Base-by-base conservation (phyloP, 2,888 invertebrate genomes). In the Acrobasis suavella region DNA sequence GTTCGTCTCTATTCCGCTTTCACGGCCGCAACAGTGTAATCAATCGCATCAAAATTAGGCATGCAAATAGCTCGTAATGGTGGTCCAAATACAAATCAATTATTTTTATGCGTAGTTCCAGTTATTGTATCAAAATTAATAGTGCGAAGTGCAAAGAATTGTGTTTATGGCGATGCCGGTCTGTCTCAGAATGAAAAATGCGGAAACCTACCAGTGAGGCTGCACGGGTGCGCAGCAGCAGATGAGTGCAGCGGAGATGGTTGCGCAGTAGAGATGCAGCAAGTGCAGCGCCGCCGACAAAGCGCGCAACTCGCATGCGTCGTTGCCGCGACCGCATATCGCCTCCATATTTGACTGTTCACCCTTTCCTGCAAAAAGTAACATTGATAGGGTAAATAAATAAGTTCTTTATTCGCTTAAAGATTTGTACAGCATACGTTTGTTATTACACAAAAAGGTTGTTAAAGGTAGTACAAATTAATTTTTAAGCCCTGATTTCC, bases 191-290 rank as follows among this genome's bases (percentile, higher is more conserved):
- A 32, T 32, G 32, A 32, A n/a, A n/a, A n/a, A n/a, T n/a, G n/a
- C n/a, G n/a, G n/a, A n/a, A 32, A 7, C 32, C 0, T 32, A 32
- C 32, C 85, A 77, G 63, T 75, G 73, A 62, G 80, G 80, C 61
- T 80, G 76, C 59, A 74, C 65, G 12, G 80, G 76, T 3, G 83
- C 80, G 69, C 89, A 91, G 80, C 90, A 90, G 72, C 84, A 89
- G 68, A 91, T 82, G 66, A 91, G 85, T 5, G 85, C 89, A 5
- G 89, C 85, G 55, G 86, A 82, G 66, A 91, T 80, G 66, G 84
- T 76, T 37, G 89, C 89, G 76, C 91, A 92, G 83, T 92, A 91
- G 38, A 91, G 82, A 68, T 91, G 90, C 69, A 91, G 75, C 15
- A 84, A 80, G 71, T 92, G 91, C 71, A 92, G 78, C 59, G 89